Evolutionary conservation across 1,140 invertebrate genomes (phyloP).

Genomic region (Drosophila sulfurigaster): DNA sequence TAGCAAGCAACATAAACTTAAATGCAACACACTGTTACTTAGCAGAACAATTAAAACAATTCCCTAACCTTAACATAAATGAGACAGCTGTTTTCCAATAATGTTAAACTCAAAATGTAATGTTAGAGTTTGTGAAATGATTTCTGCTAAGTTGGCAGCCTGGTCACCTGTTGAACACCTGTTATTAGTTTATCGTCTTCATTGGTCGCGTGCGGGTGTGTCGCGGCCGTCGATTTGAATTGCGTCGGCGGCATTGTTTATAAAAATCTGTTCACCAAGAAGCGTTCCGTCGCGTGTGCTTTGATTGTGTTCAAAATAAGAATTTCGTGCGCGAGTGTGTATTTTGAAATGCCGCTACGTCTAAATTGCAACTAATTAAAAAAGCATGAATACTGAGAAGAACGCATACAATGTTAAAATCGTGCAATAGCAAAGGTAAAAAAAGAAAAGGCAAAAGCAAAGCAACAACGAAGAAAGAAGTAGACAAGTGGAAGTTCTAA

Average conservation of each 20-base stretch:
- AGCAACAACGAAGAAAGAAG: slow-evolving; percentile 14
- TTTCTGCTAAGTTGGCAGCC: slow-evolving; percentile 25
- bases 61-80: not conserved
- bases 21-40: not conserved
- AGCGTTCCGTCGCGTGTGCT: slow-evolving; percentile 14
- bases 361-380: slow-evolving; percentile 38
- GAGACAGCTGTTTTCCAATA: slow-evolving; percentile 4
- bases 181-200: slow-evolving; percentile 46
- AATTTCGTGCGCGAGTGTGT: slow-evolving; percentile 17
- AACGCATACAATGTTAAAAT: slow-evolving; percentile 15
- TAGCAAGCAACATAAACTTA: no score
- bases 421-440: slow-evolving; percentile 32
- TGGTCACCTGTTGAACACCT: slow-evolving; percentile 48
- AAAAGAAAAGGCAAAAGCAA: slow-evolving; percentile 28
- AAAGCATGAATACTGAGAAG: slow-evolving; percentile 38
- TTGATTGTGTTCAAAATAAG: slow-evolving; percentile 9
- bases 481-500: slow-evolving; percentile 41
- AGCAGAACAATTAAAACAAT: not conserved
- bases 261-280: slow-evolving; percentile 35
- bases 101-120: not conserved
- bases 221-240: slow-evolving; percentile 45
- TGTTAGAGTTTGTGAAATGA: not conserved
- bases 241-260: slow-evolving; percentile 48
- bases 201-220: slow-evolving; percentile 46
- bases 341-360: slow-evolving; percentile 36